Percentiles rank a stretch among this genome's conserved stretches.
Conservation (phyloP, 2,888 invertebrate species). For the Drosophila neonasuta region DNA sequence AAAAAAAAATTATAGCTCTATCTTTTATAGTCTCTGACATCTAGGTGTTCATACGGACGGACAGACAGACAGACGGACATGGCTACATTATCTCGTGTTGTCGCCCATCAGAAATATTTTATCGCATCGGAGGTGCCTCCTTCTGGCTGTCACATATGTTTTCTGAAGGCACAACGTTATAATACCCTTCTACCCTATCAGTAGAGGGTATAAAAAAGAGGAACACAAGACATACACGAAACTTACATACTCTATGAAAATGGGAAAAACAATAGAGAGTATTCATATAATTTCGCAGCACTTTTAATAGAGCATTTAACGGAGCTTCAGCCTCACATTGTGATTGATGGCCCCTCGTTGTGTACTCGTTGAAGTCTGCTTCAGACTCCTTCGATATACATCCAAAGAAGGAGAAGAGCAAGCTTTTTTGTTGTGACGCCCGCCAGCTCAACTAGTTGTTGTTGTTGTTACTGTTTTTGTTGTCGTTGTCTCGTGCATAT, state of each 20-base stretch:
- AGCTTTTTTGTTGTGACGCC: slow-evolving; percentile 46
- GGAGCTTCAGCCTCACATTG: not conserved
- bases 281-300: not conserved
- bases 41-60: too few relatives aligned
- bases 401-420: slow-evolving; percentile 35
- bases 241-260: slow-evolving; percentile 25
- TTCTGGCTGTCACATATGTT: too few relatives aligned
- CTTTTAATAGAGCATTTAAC: not conserved
- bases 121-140: too few relatives aligned
- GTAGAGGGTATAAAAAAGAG: not conserved
- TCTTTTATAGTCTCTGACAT: too few relatives aligned
- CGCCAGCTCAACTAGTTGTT: slow-evolving; percentile 29
- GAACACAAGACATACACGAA: slow-evolving; percentile 9
- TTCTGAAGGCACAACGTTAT: too few relatives aligned
- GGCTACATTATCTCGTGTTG: too few relatives aligned
- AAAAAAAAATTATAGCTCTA: too few relatives aligned
- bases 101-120: too few relatives aligned
- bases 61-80: too few relatives aligned
- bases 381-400: slow-evolving; percentile 41
- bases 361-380: slow-evolving; percentile 26
- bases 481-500: slow-evolving; percentile 44
- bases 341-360: not conserved
- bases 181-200: too few relatives aligned
- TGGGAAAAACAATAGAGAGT: not conserved
- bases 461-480: slow-evolving; percentile 24